Base-by-base conservation (phyloP, 1,140 invertebrate genomes). In the Zaprionus inermis region DNA sequence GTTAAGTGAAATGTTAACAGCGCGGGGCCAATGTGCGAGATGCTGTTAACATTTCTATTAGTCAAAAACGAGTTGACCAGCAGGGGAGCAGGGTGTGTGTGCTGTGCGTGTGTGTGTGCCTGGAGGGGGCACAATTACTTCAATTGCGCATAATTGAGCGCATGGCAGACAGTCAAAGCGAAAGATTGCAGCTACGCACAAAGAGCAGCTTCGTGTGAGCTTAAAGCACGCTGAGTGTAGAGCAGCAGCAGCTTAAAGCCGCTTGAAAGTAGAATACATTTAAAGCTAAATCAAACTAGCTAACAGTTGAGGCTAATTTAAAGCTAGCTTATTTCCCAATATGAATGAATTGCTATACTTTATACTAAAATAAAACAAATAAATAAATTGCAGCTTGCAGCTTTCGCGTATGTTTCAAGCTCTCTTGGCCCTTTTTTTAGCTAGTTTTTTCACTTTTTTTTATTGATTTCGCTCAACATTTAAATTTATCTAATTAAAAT, bases 1-100 rank as follows among this genome's bases (percentile, higher is more conserved):
- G 78, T 89, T 88, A 89, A 88, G 84, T 89, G 83, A 89, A 88
- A 88, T 88, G 84, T 83, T 82, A 79, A 81, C 63, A 78, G 38
- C 38, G 70, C 78, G 64, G 41, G 59, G 28, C 66, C 68, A 66
- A 71, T 65, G 55, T 58, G 58, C 58, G 41, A 41, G 30, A 51
- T 49, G 74, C 69, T 79, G 77, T 77, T 79, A 79, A 76, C 77
- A 79, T 79, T 79, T 79, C 74, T 77, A 79, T 79, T 79, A 77
- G 78, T 60, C 78, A 70, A 79, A 38, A 63, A 30, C 24, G 24
- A 46, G 38, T n/a, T 41, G 38, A n/a, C 38, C 38, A 14, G 1
- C 14, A 58, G 6, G 55, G 30, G 18, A 22, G 0, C 28, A 3
- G 10, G 5, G 38, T 9, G 22, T 4, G 34, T 59, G 22, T 59